These are phyloP conservation scores for Acyrthosiphon pisum DNA, from an alignment of 1,140 invertebrate genomes.

Conservation along the genomic window DNA sequence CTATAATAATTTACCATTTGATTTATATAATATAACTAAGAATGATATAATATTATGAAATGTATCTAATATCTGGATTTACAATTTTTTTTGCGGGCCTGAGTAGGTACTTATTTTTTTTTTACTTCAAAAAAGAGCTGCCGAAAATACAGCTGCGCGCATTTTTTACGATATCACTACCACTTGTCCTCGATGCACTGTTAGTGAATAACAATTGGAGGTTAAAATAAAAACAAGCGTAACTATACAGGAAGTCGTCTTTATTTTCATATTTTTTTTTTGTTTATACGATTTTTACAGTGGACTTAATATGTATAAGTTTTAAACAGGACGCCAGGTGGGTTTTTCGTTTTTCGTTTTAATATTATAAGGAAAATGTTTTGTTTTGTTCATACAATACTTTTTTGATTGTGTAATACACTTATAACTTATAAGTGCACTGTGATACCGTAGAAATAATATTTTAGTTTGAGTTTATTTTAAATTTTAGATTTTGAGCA, in stretches of 20 bases:
- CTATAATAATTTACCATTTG: background rate
- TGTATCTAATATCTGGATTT: background rate
- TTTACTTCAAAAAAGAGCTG: background rate
- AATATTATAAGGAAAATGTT: background rate
- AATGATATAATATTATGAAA: background rate
- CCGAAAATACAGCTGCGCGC: background rate
- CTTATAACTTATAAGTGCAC: background rate
- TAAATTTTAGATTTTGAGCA: background rate
- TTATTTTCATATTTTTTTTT: constrained; percentile 21
- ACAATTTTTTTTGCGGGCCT: background rate
- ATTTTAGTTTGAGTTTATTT: background rate
- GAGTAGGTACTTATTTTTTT: background rate
- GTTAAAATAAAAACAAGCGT: constrained; percentile 50
- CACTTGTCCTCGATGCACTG: constrained; percentile 5
- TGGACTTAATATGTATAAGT: background rate
- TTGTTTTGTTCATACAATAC: background rate
- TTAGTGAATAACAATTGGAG: constrained; percentile 34
- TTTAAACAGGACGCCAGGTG: background rate
- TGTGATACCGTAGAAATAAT: background rate
- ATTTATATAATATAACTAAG: background rate
- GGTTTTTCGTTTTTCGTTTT: background rate
- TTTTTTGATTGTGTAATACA: background rate
- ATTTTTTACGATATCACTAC: background rate
- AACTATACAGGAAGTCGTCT: background rate
- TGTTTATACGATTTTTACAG: background rate